Conservation (phyloP, 2,113 vertebrate species). For the Anthoscopus minutus region DNA sequence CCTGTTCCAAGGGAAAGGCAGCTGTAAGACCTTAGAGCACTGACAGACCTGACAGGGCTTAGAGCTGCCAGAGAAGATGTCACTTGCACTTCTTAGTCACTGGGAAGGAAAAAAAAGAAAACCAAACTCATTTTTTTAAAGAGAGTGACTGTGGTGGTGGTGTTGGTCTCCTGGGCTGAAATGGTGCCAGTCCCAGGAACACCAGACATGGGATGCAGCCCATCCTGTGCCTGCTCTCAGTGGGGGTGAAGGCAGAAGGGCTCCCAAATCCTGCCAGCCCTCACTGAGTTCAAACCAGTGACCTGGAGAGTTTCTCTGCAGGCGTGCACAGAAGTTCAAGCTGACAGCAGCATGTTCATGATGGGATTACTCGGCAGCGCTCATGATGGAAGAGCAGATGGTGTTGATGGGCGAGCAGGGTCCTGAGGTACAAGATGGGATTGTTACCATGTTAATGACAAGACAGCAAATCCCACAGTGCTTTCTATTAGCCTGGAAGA, state of each 20-base stretch:
- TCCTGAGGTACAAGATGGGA: conserved; percentile 21
- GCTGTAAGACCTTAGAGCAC: background rate
- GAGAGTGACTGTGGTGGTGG: background rate
- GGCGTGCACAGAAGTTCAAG: background rate
- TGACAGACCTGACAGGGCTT: background rate
- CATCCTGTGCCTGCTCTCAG: background rate
- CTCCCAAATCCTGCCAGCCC: background rate
- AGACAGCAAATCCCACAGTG: conserved; percentile 24
- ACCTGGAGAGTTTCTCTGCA: background rate
- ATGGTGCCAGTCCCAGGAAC: background rate
- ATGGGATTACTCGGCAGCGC: background rate
- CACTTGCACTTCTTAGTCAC: background rate
- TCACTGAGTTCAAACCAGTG: background rate
- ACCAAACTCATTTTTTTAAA: background rate
- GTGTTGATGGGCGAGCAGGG: conserved; percentile 14
- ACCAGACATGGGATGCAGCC: fast-evolving
- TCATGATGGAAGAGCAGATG: conserved; percentile 54
- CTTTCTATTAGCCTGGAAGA: background rate
- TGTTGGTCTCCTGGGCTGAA: background rate
- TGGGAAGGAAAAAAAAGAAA: no score
- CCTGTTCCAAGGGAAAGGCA: background rate
- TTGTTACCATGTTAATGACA: conserved; percentile 28
- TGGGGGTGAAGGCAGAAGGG: background rate
- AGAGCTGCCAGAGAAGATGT: background rate
- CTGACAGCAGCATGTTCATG: background rate